phyloP scores from a whole-genome alignment of 2,888 invertebrate species.

The Platycheirus rosarum region DNA sequence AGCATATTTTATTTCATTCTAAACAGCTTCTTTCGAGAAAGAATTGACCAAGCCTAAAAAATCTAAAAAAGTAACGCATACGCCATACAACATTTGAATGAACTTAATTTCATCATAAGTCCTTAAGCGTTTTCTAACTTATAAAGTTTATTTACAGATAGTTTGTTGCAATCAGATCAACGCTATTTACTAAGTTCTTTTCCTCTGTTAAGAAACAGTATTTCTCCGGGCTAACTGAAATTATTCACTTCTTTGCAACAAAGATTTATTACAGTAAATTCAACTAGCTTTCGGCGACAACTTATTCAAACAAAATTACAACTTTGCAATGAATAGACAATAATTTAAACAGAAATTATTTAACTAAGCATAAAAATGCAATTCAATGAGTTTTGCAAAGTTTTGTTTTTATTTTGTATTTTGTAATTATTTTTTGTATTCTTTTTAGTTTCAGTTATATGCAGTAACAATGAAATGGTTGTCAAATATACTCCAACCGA shows the following conservation, averaged over 20 bases:
- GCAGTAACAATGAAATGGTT: constrained; percentile 87
- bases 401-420: too few relatives aligned
- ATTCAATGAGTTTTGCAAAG: too few relatives aligned
- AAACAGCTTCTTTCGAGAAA: too few relatives aligned
- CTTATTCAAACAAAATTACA: neutral
- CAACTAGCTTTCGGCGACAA: constrained; percentile 11
- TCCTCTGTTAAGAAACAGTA: constrained; percentile 13
- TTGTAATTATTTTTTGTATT: neutral
- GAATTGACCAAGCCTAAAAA: too few relatives aligned
- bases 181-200: constrained; percentile 5
- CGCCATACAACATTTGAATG: too few relatives aligned
- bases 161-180: neutral
- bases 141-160: constrained; percentile 4
- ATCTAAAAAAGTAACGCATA: too few relatives aligned
- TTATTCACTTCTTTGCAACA: neutral
- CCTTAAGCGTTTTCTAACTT: too few relatives aligned
- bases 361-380: too few relatives aligned
- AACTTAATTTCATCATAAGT: too few relatives aligned
- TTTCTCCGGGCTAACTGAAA: neutral
- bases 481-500: constrained; percentile 87
- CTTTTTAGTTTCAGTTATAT: constrained; percentile 89
- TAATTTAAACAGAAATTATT: too few relatives aligned
- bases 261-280: constrained; percentile 4
- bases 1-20: too few relatives aligned
- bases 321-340: neutral